phyloP scores from a whole-genome alignment of 2,113 vertebrate genomes.

The Apus apus region DNA sequence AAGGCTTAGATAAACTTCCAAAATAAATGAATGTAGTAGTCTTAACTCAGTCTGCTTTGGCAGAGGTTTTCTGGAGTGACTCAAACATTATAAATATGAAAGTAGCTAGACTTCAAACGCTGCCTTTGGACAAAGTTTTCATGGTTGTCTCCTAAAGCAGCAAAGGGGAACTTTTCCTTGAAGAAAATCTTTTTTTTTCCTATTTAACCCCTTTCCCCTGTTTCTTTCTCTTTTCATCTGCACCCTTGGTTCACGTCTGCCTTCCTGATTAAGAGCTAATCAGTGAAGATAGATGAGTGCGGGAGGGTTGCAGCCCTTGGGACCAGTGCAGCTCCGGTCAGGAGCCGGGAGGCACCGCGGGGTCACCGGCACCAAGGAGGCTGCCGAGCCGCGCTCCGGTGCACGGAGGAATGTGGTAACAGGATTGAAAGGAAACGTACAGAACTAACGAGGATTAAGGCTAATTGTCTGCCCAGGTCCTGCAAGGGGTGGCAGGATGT shows the following conservation, averaged over 20 bases:
- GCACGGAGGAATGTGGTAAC: constrained; percentile 61
- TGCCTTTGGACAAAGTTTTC: background rate
- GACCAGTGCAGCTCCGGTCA: constrained; percentile 33
- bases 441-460: constrained; percentile 70
- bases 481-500: constrained; percentile 1
- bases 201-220: rapidly evolving
- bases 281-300: background rate
- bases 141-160: background rate
- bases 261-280: constrained; percentile 48
- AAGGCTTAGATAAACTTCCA: constrained; percentile 48
- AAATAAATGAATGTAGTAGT: constrained; percentile 28
- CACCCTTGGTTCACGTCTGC: background rate
- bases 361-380: constrained; percentile 75
- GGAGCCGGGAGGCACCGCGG: constrained; percentile 64
- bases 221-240: background rate
- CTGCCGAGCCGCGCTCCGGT: constrained; percentile 74
- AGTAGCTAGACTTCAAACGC: background rate
- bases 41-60: background rate
- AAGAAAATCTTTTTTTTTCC: background rate
- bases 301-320: background rate
- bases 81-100: constrained; percentile 7
- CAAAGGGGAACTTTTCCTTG: background rate
- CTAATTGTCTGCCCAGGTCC: constrained; percentile 57
- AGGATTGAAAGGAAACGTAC: constrained; percentile 69
- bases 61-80: background rate